phyloP scores from a whole-genome alignment of 2,797 vertebrate species.

The Sternarchorhynchus goeldii region DNA sequence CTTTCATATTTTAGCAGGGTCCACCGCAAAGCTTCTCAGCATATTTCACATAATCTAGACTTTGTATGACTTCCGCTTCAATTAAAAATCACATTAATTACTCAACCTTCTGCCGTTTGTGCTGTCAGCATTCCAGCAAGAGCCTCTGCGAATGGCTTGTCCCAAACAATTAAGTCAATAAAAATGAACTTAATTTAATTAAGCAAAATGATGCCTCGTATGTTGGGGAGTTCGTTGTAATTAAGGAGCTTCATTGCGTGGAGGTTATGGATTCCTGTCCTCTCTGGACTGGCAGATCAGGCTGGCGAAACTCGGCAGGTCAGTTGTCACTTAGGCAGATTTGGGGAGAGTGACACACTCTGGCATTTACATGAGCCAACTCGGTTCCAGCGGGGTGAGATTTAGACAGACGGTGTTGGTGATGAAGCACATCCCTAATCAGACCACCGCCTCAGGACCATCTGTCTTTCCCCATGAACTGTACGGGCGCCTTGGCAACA shows the following conservation, averaged over 20 bases:
- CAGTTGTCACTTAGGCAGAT: constrained; percentile 51
- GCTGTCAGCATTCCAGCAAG: constrained; percentile 59
- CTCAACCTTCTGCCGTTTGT: constrained; percentile 64
- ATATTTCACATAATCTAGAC: constrained; percentile 48
- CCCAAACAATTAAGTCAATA: constrained; percentile 78
- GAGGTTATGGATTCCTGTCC: constrained; percentile 59
- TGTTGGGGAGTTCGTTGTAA: constrained; percentile 68
- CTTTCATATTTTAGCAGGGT: constrained; percentile 26
- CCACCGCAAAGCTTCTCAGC: constrained; percentile 1
- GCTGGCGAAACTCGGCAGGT: constrained; percentile 40
- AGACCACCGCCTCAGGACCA: constrained; percentile 56
- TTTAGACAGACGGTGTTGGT: constrained; percentile 41
- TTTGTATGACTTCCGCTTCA: constrained; percentile 65
- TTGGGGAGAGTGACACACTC: constrained; percentile 39
- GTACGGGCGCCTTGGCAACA: constrained; percentile 8
- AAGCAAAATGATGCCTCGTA: constrained; percentile 65
- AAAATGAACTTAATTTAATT: constrained; percentile 76
- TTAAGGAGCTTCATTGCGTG: constrained; percentile 54
- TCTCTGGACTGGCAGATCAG: constrained; percentile 44
- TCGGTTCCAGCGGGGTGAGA: constrained; percentile 18
- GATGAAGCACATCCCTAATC: constrained; percentile 54
- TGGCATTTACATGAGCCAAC: constrained; percentile 36
- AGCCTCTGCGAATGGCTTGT: constrained; percentile 69
- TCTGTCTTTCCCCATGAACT: constrained; percentile 52
- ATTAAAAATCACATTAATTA: constrained; percentile 77